These are phyloP conservation scores for Hydrotaea diabolus DNA, from an alignment of 2,888 invertebrate species.

Conservation along the genomic window DNA sequence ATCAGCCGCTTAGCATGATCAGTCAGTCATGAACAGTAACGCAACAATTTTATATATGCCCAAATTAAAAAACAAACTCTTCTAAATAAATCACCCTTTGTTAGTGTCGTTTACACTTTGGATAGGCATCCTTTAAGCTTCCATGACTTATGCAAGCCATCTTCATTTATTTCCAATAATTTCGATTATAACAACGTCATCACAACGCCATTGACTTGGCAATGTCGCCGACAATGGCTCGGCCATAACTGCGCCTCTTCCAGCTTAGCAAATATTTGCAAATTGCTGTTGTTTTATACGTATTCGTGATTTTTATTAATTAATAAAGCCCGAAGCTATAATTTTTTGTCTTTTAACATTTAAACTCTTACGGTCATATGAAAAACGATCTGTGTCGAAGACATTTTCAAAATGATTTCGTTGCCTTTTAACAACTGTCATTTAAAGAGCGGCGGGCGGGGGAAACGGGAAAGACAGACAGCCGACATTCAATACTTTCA, in stretches of 20 bases:
- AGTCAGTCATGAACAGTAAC: too few species aligned
- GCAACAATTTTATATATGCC: too few species aligned
- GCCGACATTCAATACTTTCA: not conserved
- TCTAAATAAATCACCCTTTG: too few species aligned
- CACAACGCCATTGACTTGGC: not conserved
- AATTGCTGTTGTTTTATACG: constrained; percentile 53
- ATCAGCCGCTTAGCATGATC: too few species aligned
- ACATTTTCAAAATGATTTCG: constrained; percentile 7
- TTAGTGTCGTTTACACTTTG: too few species aligned
- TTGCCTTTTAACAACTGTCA: constrained; percentile 23
- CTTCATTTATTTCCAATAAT: constrained; percentile 24
- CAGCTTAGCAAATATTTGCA: not conserved
- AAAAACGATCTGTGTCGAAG: not conserved
- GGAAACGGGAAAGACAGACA: not conserved
- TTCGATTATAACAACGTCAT: not conserved
- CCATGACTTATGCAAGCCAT: too few species aligned
- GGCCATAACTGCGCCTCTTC: not conserved
- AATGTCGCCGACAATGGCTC: not conserved
- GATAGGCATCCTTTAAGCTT: too few species aligned
- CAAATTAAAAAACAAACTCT: too few species aligned
- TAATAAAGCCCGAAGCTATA: constrained; percentile 58
- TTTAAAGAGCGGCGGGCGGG: too few species aligned
- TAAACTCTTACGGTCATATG: constrained; percentile 17
- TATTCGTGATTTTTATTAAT: constrained; percentile 67
- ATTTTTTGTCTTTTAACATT: constrained; percentile 19